phyloP scores from a whole-genome alignment of 2,797 vertebrate species.

The Danio aesculapii region DNA sequence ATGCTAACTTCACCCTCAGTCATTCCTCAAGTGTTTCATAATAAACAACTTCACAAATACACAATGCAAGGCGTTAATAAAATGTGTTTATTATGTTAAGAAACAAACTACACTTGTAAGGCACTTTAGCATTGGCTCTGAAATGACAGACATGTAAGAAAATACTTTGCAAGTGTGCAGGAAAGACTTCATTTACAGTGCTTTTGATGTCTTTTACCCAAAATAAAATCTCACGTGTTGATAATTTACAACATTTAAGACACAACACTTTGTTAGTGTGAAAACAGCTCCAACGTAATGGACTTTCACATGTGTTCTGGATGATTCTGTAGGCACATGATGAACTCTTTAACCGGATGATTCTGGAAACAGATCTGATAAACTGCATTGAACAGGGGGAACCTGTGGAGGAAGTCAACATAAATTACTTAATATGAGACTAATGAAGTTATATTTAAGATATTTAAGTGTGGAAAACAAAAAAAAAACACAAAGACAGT shows the following conservation, averaged over 20 bases:
- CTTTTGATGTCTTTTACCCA: not conserved
- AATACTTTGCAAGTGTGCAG: not conserved
- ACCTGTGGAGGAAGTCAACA: constrained; percentile 74
- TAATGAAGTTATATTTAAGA: too few species aligned
- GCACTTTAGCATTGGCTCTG: constrained; percentile 58
- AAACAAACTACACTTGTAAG: constrained; percentile 54
- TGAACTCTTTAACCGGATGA: constrained; percentile 88
- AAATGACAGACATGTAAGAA: not conserved
- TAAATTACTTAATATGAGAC: not conserved
- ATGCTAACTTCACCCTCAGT: not conserved
- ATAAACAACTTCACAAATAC: not conserved
- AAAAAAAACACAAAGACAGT: constrained; percentile 62
- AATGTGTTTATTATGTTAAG: not conserved
- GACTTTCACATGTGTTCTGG: constrained; percentile 86
- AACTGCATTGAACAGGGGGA: constrained; percentile 93
- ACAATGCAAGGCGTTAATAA: not conserved
- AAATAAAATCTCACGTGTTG: not conserved
- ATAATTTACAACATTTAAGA: not conserved
- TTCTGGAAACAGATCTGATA: constrained; percentile 90
- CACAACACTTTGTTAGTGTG: not conserved
- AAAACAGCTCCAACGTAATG: not conserved
- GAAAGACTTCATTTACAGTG: not conserved
- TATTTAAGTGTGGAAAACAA: too few species aligned
- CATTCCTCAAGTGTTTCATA: not conserved
- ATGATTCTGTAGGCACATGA: constrained; percentile 92